A percentile compares a stretch with the other conserved stretches of the same genome.
Conservation (phyloP, 2,113 vertebrate genomes). For the Atractosteus spatula region DNA sequence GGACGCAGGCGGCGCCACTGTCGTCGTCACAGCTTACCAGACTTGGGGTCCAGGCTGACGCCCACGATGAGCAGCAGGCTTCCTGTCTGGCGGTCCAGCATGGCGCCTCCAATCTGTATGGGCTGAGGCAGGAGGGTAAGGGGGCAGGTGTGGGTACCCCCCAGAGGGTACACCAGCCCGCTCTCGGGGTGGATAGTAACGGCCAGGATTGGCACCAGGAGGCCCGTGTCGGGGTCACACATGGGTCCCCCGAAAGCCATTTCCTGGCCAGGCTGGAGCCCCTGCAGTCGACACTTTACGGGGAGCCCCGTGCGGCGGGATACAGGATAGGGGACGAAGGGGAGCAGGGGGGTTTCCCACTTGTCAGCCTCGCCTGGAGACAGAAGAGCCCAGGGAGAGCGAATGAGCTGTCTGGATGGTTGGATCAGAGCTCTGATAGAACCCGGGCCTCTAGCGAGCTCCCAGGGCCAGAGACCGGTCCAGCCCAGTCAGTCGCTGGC, state of each 20-base stretch:
- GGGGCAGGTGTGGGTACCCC: constrained; percentile 73
- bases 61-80: constrained; percentile 72
- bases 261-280: constrained; percentile 59
- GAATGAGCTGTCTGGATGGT: not conserved
- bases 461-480: too few relatives aligned
- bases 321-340: constrained; percentile 74
- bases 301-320: constrained; percentile 58
- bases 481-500: too few relatives aligned
- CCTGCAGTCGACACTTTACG: constrained; percentile 49
- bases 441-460: too few relatives aligned
- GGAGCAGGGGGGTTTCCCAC: constrained; percentile 66
- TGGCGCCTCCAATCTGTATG: constrained; percentile 76
- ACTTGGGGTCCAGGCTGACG: constrained; percentile 65
- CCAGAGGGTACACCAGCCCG: constrained; percentile 72
- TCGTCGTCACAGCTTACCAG: constrained; percentile 60
- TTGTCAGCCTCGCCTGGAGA: constrained; percentile 59
- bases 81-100: constrained; percentile 68
- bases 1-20: too few relatives aligned
- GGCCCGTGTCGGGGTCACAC: constrained; percentile 70
- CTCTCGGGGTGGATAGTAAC: constrained; percentile 78
- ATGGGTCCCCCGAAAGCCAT: constrained; percentile 70
- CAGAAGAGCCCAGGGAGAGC: not conserved
- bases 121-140: constrained; percentile 69
- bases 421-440: too few relatives aligned
- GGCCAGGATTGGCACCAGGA: constrained; percentile 80